These are phyloP conservation scores for Mimas tiliae DNA, from an alignment of 2,888 invertebrate genomes.

Conservation along the genomic window DNA sequence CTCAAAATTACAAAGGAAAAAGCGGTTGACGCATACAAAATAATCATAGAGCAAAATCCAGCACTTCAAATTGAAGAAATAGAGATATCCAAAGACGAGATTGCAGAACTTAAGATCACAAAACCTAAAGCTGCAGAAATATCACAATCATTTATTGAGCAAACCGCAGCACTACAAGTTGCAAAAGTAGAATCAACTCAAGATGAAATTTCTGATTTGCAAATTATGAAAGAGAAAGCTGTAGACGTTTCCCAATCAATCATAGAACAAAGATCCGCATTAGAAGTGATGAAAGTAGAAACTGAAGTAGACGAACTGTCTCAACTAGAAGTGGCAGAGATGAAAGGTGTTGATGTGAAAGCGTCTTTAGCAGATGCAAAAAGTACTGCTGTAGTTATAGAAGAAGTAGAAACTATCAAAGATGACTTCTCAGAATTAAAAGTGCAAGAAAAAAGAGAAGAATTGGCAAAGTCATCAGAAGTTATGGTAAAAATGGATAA, in stretches of 20 bases:
- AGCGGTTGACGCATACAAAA: conserved; percentile 2
- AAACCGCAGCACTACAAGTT: conserved; percentile 9
- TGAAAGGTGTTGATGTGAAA: conserved; percentile 25
- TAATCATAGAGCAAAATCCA: conserved; percentile 10
- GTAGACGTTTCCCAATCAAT: conserved; percentile 5
- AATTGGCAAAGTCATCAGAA: conserved; percentile 20
- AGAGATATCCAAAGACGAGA: conserved; percentile 16
- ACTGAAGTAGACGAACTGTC: conserved; percentile 28
- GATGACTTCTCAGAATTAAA: conserved; percentile 4
- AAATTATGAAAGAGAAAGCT: conserved; percentile 6
- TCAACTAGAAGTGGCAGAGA: conserved; percentile 35
- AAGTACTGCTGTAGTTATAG: not conserved
- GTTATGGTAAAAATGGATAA: conserved; percentile 36
- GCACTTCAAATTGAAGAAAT: conserved; percentile 22
- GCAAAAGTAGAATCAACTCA: conserved; percentile 2
- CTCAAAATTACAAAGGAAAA: conserved; percentile 23
- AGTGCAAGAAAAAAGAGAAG: not conserved
- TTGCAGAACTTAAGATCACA: conserved; percentile 22
- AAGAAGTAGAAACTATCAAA: not conserved
- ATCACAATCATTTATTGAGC: conserved; percentile 6
- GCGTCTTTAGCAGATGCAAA: conserved; percentile 20
- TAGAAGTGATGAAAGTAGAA: conserved; percentile 26
- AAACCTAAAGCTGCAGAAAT: conserved; percentile 8
- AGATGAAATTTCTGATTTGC: conserved; percentile 4
- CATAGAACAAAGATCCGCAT: conserved; percentile 6